Evolutionary conservation across 2,888 invertebrate species (phyloP).

Genomic region (Rutpela maculata): DNA sequence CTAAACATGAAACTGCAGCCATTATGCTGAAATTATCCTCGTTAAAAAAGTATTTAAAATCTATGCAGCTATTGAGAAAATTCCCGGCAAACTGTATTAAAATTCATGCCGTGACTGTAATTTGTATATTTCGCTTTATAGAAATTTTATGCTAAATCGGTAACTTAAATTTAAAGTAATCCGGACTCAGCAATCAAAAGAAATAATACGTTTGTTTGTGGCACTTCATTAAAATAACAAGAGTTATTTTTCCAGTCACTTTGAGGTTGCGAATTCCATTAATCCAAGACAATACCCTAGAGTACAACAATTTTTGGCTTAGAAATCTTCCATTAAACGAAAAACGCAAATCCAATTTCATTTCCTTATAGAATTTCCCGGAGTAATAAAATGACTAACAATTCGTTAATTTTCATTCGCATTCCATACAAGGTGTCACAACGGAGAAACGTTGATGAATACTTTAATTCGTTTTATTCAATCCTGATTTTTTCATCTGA

Average conservation of each 20-base stretch:
- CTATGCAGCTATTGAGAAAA: too few species aligned
- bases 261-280: slow-evolving; percentile 62
- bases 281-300: slow-evolving; percentile 62
- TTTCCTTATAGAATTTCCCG: slow-evolving; percentile 60
- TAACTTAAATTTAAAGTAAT: slow-evolving; percentile 29
- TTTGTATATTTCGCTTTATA: not conserved
- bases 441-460: slow-evolving; percentile 12
- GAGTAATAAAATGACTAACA: slow-evolving; percentile 52
- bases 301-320: slow-evolving; percentile 64
- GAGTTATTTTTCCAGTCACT: slow-evolving; percentile 62
- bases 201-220: slow-evolving; percentile 49
- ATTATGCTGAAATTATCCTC: too few species aligned
- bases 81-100: too few species aligned
- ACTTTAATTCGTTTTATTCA: not conserved
- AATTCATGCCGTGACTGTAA: too few species aligned
- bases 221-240: slow-evolving; percentile 61
- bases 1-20: too few species aligned
- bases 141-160: slow-evolving; percentile 12
- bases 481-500: not conserved
- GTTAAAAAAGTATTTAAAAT: too few species aligned
- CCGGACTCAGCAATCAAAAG: slow-evolving; percentile 10
- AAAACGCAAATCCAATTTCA: slow-evolving; percentile 64
- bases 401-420: slow-evolving; percentile 46
- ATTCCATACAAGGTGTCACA: slow-evolving; percentile 18
- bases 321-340: slow-evolving; percentile 63